A percentile compares a stretch with the other conserved stretches of the same genome.
Evolutionary conservation across 2,113 vertebrate genomes (phyloP).

Genomic region (Pangasianodon gigas): DNA sequence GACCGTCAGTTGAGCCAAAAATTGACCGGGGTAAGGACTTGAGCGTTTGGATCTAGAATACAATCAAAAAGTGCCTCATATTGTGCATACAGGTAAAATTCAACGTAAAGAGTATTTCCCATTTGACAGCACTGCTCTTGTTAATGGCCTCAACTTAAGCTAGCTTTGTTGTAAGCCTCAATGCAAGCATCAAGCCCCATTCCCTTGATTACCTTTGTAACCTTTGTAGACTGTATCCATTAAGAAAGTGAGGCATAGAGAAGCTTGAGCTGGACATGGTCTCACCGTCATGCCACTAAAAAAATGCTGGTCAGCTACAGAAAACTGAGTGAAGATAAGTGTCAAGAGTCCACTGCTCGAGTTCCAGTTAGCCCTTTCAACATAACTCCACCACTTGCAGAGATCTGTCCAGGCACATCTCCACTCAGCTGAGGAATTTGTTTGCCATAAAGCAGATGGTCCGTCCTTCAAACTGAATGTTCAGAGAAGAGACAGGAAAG

Average conservation of each 20-base stretch:
- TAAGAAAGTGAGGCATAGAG: conserved; percentile 85
- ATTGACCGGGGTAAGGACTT: background rate
- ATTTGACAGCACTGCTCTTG: conserved; percentile 47
- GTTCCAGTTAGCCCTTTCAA: conserved; percentile 53
- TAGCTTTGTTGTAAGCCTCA: background rate
- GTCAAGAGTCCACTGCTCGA: conserved; percentile 43
- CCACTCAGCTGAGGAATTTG: conserved; percentile 69
- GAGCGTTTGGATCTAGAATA: conserved; percentile 31
- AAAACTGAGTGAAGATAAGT: conserved; percentile 53
- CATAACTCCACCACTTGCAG: conserved; percentile 46
- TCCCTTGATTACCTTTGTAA: conserved; percentile 87
- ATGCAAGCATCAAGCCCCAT: background rate
- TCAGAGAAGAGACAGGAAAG: conserved; percentile 15
- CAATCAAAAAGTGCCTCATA: conserved; percentile 49
- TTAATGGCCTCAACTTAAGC: conserved; percentile 24
- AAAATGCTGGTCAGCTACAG: conserved; percentile 49
- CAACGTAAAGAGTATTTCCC: conserved; percentile 45
- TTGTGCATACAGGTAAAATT: conserved; percentile 48
- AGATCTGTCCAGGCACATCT: conserved; percentile 68
- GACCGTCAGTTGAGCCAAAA: background rate
- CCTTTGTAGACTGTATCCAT: conserved; percentile 82
- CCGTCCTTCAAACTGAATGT: conserved; percentile 52
- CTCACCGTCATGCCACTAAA: conserved; percentile 68
- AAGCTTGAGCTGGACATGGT: conserved; percentile 87
- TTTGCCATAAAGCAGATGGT: conserved; percentile 60